These are phyloP conservation scores for Sternotherus odoratus DNA, from an alignment of 2,797 vertebrate species.

Conservation along the genomic window DNA sequence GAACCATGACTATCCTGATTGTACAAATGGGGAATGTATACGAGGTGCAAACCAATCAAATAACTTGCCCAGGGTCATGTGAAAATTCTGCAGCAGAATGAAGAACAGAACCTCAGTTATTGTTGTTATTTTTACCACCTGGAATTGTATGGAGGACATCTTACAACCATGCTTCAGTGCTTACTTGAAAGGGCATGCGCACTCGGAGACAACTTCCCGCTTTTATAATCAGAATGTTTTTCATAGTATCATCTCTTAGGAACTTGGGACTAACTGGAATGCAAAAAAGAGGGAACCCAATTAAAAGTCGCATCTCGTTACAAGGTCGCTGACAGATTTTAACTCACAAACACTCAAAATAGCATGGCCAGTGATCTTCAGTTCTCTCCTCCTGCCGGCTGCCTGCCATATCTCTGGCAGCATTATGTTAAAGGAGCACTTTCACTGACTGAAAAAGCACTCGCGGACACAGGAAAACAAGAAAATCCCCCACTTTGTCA, in stretches of 20 bases:
- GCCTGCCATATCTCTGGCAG: not conserved
- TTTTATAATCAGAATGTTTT: conserved; percentile 82
- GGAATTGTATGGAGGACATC: not conserved
- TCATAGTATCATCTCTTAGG: conserved; percentile 80
- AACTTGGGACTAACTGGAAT: conserved; percentile 87
- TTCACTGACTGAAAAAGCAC: not conserved
- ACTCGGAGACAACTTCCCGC: conserved; percentile 85
- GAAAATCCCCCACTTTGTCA: no score
- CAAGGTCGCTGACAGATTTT: not conserved
- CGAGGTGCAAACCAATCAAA: not conserved
- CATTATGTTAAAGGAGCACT: not conserved
- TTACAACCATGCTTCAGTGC: not conserved
- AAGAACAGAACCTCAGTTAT: not conserved
- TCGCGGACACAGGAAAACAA: not conserved
- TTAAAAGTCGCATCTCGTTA: not conserved
- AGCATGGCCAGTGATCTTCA: rapidly evolving
- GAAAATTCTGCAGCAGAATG: not conserved
- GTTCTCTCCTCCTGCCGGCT: not conserved
- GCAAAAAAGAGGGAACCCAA: not conserved
- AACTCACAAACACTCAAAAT: not conserved
- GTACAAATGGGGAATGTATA: not conserved
- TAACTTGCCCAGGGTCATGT: not conserved
- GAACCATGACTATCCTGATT: not conserved
- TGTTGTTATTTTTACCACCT: not conserved
- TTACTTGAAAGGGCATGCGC: conserved; percentile 88